Evolutionary conservation across 2,888 invertebrate species (phyloP), one percentile per base, ranked within the genome.

Genomic region (Hanleya hanleyi): DNA sequence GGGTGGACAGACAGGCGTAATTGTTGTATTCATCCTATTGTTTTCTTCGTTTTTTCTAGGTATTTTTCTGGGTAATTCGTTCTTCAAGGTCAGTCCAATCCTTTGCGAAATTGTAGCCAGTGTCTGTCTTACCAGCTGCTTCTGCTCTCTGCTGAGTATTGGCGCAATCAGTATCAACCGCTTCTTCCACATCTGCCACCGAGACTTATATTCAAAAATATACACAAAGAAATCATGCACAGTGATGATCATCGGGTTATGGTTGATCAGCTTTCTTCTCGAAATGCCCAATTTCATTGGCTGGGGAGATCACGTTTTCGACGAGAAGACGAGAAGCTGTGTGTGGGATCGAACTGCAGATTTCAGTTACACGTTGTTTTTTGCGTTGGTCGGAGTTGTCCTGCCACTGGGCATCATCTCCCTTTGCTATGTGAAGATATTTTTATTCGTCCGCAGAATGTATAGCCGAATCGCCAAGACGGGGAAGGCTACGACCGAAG

Each of bases 251-350:
- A 35, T 70, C 1, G 69, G 71, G 1, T 73, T 78, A n/a, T 81
- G 81, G 81, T 32, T 72, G 29, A 35, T 81, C 32, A 71, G 78
- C 36, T 81, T 81, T 65, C 57, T 75, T 18, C 67, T 79, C 2
- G 77, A 81, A 49, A 26, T 77, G 62, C 77, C 77, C 9, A 78
- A 76, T 68, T 69, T 75, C 57, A 62, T 79, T 47, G 81, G 78
- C 32, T 81, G 81, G 81, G 80, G 80, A 7, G 78, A 77, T 37
- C 76, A 81, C 50, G 71, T 50, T 26, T 81, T 73, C 64, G 81
- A 81, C 67, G 50, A 69, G 18, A 81, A 81, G 69, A 77, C 77
- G n/a, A 47, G 78, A 22, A 71, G 38, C 35, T 81, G 81, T 67
- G 77, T 80, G 18, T 81, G 77, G 76, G 77, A 81, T 62, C 51